Conservation (phyloP, 2,113 vertebrate species). For the Leucopternis melanops region DNA sequence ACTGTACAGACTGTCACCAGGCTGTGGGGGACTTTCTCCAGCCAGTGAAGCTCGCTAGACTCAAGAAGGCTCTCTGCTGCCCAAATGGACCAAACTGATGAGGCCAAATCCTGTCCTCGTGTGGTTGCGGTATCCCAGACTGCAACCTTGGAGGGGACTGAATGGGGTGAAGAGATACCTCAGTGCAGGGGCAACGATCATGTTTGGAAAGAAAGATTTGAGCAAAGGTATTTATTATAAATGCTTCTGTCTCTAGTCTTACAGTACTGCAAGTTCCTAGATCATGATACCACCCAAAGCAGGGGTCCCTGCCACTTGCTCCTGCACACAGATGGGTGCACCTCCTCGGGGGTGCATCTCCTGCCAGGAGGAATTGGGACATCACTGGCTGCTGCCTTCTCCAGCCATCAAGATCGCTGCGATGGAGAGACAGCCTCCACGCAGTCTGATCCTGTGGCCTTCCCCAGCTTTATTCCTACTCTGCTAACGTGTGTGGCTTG, state of each 20-base stretch:
- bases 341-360: background rate
- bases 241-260: background rate
- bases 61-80: background rate
- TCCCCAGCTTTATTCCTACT: background rate
- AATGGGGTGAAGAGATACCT: background rate
- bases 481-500: rapidly evolving
- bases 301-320: background rate
- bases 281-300: background rate
- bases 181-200: rapidly evolving
- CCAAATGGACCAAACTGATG: background rate
- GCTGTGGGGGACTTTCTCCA: background rate
- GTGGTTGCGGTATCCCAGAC: background rate
- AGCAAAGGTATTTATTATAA: background rate
- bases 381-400: background rate
- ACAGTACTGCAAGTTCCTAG: background rate
- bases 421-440: rapidly evolving
- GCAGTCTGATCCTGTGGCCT: background rate
- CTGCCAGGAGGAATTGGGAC: background rate
- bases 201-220: background rate
- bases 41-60: background rate
- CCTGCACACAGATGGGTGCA: background rate
- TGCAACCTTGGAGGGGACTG: background rate
- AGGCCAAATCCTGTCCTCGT: background rate
- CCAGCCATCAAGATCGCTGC: background rate
- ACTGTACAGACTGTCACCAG: too few species aligned